These are phyloP conservation scores for Cladopsammia gracilis DNA, from an alignment of 64 coral and sea anemone genomes.

Conservation along the genomic window DNA sequence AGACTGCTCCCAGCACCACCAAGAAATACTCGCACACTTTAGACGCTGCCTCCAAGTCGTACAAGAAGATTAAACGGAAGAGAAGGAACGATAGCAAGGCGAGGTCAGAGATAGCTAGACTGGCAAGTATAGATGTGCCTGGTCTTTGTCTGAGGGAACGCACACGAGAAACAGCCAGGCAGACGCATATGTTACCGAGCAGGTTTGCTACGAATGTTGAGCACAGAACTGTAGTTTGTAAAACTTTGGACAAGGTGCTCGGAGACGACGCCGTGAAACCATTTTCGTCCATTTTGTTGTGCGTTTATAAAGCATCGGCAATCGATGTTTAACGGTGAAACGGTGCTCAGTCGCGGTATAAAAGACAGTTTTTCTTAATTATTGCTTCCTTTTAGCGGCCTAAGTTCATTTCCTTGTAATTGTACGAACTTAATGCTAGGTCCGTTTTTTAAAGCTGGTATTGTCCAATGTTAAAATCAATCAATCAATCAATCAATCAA, in stretches of 20 bases:
- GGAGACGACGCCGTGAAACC: neutral
- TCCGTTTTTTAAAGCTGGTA: no score
- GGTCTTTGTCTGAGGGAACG: conserved; percentile 1
- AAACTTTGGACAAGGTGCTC: neutral
- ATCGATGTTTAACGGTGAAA: no score
- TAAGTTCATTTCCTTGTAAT: no score
- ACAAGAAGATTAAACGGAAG: conserved; percentile 38
- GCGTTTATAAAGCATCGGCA: neutral
- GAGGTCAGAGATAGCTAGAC: conserved; percentile 50
- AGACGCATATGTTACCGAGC: conserved; percentile 8
- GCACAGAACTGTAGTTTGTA: neutral
- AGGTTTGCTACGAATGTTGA: neutral
- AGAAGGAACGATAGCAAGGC: neutral
- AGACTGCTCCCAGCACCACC: neutral
- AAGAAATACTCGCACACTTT: neutral
- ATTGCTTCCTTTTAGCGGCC: no score
- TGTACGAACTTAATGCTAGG: no score
- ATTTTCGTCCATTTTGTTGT: neutral
- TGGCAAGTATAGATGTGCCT: conserved; percentile 39
- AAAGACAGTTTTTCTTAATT: no score
- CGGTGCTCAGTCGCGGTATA: no score
- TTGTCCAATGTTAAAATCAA: no score
- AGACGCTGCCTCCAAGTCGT: neutral
- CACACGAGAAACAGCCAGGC: conserved; percentile 10
- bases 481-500: no score